Evolutionary conservation across 92 coral and sea anemone genomes (phyloP).

Genomic region (Palythoa caribaeorum): DNA sequence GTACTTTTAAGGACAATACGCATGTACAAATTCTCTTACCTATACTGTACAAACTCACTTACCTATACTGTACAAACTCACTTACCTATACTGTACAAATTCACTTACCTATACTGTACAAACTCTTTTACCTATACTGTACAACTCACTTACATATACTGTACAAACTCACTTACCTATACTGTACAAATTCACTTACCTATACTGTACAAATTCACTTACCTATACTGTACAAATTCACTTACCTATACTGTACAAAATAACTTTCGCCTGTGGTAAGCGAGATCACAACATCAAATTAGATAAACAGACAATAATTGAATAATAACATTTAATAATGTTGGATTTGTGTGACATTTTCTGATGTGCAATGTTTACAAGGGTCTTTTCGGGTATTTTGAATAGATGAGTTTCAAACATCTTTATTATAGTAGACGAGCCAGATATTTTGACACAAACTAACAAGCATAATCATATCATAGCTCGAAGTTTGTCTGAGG

Average conservation of each 20-base stretch:
- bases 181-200: no score
- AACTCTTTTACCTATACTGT: no score
- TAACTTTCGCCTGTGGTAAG: conserved; percentile 75
- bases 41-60: no score
- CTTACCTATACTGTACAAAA: conserved; percentile 70
- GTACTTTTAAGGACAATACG: neutral
- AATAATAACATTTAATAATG: no score
- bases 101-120: conserved; percentile 69
- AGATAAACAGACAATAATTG: neutral
- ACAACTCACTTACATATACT: conserved; percentile 41
- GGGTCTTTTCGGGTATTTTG: neutral
- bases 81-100: neutral
- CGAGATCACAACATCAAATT: neutral
- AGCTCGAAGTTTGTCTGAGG: no score
- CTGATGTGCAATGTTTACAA: neutral
- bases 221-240: conserved; percentile 84
- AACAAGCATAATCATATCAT: no score
- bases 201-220: conserved; percentile 24
- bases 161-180: no score
- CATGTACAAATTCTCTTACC: conserved; percentile 63
- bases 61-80: no score
- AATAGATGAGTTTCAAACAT: no score
- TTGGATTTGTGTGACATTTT: neutral
- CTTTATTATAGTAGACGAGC: no score
- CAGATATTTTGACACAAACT: no score